A percentile compares a stretch with the other conserved stretches of the same genome.
phyloP scores from a whole-genome alignment of 2,797 vertebrate genomes.

The Sarcophilus harrisii region DNA sequence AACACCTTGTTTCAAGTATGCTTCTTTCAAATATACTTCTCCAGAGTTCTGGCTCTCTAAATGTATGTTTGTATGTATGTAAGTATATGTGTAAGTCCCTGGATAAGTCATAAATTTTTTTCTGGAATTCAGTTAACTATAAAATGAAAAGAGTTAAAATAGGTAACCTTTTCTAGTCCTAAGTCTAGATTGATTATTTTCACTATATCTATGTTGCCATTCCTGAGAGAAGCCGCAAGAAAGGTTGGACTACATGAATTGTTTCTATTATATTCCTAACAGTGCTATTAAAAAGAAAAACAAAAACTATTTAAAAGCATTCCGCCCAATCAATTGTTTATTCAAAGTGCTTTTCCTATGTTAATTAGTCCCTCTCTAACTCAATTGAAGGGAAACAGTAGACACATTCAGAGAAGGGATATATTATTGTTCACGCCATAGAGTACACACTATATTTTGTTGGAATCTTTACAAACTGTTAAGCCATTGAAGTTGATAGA shows the following conservation, averaged over 20 bases:
- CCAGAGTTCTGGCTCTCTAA: too few species aligned
- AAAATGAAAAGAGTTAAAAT: background rate
- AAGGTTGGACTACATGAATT: background rate
- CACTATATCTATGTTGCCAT: background rate
- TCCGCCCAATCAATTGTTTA: background rate
- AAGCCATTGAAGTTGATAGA: too few species aligned
- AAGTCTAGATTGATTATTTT: background rate
- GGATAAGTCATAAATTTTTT: background rate
- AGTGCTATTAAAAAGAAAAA: background rate
- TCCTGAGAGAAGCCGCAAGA: background rate
- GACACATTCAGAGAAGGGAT: background rate
- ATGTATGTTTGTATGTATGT: too few species aligned
- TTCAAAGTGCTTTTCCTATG: background rate
- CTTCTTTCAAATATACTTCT: too few species aligned
- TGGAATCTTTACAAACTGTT: too few species aligned
- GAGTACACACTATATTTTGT: background rate
- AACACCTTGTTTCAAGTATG: too few species aligned
- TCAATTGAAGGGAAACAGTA: background rate
- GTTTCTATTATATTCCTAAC: background rate
- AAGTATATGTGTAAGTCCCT: too few species aligned
- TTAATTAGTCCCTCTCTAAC: background rate
- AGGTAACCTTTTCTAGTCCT: background rate
- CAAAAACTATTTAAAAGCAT: background rate
- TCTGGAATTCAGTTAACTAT: background rate
- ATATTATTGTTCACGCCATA: background rate